A percentile compares a stretch with the other conserved stretches of the same genome.
phyloP scores from a whole-genome alignment of 2,797 vertebrate genomes.

The Semotilus atromaculatus region DNA sequence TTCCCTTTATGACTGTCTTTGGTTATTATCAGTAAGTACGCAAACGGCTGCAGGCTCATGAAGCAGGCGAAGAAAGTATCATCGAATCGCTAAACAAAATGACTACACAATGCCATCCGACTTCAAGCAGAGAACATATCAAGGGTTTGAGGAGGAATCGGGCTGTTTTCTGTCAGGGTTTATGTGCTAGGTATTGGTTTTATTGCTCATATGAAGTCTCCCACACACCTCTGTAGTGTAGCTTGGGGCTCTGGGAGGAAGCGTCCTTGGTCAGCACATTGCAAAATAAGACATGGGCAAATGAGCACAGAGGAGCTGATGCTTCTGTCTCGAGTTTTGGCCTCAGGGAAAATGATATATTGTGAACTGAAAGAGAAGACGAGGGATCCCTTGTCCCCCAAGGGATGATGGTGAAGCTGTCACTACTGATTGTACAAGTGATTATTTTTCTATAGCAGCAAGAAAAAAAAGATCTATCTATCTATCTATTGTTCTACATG shows the following conservation, averaged over 20 bases:
- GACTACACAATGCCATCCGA: not conserved
- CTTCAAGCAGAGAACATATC: not conserved
- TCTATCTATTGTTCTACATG: not conserved
- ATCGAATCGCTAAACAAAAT: conserved; percentile 23
- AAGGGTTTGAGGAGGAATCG: not conserved
- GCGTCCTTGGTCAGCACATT: conserved; percentile 47
- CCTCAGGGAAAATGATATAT: conserved; percentile 37
- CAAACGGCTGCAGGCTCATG: conserved; percentile 51
- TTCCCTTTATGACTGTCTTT: conserved; percentile 33
- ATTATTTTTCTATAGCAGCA: not conserved
- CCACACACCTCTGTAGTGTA: conserved; percentile 37
- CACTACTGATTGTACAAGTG: conserved; percentile 23
- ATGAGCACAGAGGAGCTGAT: conserved; percentile 49
- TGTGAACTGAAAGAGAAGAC: conserved; percentile 26
- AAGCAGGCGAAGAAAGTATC: conserved; percentile 37
- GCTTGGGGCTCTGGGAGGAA: conserved; percentile 36
- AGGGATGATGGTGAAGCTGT: conserved; percentile 32
- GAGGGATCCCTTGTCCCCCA: conserved; percentile 27
- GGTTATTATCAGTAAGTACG: conserved; percentile 40
- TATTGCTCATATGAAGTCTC: conserved; percentile 45
- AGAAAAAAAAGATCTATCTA: not conserved
- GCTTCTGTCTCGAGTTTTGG: conserved; percentile 37
- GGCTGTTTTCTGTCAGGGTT: conserved; percentile 26
- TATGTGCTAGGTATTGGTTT: conserved; percentile 36
- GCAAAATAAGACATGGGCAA: conserved; percentile 48